Evolutionary conservation across 2,797 vertebrate genomes (phyloP), one percentile per base, ranked within the genome.

Genomic region (Chrysolophus pictus): DNA sequence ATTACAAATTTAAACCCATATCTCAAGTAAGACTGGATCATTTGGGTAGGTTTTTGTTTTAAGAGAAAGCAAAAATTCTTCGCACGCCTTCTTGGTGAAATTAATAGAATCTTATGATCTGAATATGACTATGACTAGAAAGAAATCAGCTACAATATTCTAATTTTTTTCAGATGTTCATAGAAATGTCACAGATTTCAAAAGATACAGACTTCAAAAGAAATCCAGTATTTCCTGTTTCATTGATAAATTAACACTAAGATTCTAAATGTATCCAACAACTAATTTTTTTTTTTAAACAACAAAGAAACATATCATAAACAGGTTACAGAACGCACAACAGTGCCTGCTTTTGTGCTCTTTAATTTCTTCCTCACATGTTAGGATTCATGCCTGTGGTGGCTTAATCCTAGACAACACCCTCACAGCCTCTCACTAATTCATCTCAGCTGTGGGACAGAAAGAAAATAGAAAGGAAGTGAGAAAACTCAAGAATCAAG

Each of bases 321-420:
- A 21, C 6, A 35, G 28, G 9, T 26, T 6, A 55, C 5, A 0
- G 26, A 7, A 59, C 17, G 3, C 3, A 44, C 46, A 62, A 1
- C 4, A 49, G 28, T 31, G 5, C 17, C 14, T 19, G 19, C 4
- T 4, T 35, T 11, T 77, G 19, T 79, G 14, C 2, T 62, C 53
- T 31, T 65, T 65, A 28, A 55, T 13, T 86, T 59, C 23, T 77
- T 59, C 24, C 28, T 59, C 4, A 37, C 8, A 24, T 67, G 58
- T 70, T 31, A 28, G 1, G 22, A 8, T 68, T 17, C 84, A 16
- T 59, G 58, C 4, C 6, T 46, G 15, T 49, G 8, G 8, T 22
- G 9, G 1, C 6, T 64, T 55, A 19, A 88, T 4, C 28, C 4
- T 3, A 11, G 18, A 41, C 2, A 41, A 12, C 35, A 46, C 1